These are phyloP conservation scores for Anthoptus insignis DNA, from an alignment of 2,888 invertebrate species.

Conservation along the genomic window DNA sequence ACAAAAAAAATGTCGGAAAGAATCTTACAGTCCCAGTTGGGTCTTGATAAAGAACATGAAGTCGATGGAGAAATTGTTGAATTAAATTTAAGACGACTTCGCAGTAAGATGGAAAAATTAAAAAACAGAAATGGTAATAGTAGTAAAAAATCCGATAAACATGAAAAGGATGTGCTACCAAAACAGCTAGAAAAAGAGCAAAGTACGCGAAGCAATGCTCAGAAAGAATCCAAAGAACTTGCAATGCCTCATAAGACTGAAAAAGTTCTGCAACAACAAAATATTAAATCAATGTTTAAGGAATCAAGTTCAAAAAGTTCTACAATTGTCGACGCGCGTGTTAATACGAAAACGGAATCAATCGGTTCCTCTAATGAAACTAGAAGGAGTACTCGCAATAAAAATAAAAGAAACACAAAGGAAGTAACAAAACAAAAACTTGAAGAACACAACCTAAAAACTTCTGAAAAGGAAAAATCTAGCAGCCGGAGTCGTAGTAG, in stretches of 20 bases:
- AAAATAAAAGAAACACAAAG: background rate
- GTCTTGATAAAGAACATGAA: constrained; percentile 64
- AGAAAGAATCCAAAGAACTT: background rate
- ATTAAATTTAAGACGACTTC: constrained; percentile 69
- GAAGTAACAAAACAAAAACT: background rate
- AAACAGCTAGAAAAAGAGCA: background rate
- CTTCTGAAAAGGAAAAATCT: constrained; percentile 6
- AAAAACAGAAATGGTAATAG: constrained; percentile 52
- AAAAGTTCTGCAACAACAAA: constrained; percentile 18
- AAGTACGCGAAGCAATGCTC: background rate
- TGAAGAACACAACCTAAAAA: background rate
- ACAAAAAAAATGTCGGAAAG: constrained; percentile 52
- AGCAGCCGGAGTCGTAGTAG: constrained; percentile 43
- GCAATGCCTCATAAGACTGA: background rate
- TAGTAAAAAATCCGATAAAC: background rate
- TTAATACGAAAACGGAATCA: no score
- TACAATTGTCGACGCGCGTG: no score
- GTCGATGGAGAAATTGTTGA: constrained; percentile 67
- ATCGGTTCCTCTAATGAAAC: background rate
- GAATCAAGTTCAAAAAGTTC: background rate
- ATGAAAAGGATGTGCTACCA: background rate
- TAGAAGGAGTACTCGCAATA: constrained; percentile 1
- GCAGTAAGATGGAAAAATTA: constrained; percentile 57
- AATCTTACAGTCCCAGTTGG: constrained; percentile 62
- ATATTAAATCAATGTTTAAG: constrained; percentile 4